These are phyloP conservation scores for Astatoreochromis straeleni DNA, from an alignment of 2,113 vertebrate genomes.

Conservation along the genomic window DNA sequence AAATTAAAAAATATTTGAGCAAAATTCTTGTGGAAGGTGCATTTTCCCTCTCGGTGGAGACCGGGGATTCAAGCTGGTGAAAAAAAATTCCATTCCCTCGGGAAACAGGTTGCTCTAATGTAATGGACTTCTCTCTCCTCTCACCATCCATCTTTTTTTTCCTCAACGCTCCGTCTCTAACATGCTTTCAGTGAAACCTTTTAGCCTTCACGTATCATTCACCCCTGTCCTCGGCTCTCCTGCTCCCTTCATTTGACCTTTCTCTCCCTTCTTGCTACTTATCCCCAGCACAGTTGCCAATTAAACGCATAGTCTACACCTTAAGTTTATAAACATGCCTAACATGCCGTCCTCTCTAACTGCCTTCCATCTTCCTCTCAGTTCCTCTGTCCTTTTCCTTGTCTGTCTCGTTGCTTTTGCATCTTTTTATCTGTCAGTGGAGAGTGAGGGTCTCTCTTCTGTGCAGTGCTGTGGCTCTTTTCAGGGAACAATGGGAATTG, in stretches of 20 bases:
- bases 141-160: not conserved
- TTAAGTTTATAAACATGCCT: not conserved
- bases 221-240: not conserved
- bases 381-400: not conserved
- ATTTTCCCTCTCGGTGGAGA: not conserved
- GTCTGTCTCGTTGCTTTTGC: not conserved
- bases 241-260: not conserved
- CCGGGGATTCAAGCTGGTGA: not conserved
- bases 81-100: not conserved
- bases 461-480: slow-evolving; percentile 1
- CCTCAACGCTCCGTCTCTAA: not conserved
- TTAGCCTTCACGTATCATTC: not conserved
- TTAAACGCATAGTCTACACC: not conserved
- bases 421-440: not conserved
- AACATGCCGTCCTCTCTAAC: not conserved
- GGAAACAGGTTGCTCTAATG: not conserved
- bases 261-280: not conserved
- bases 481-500: slow-evolving; percentile 40
- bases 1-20: not conserved
- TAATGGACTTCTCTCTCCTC: not conserved
- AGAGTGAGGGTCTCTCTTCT: slow-evolving; percentile 10
- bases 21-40: not conserved
- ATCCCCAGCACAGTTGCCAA: not conserved
- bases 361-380: not conserved
- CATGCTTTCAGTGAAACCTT: not conserved